Base-by-base conservation (phyloP, 1,140 invertebrate species). In the Monochamus saltuarius region DNA sequence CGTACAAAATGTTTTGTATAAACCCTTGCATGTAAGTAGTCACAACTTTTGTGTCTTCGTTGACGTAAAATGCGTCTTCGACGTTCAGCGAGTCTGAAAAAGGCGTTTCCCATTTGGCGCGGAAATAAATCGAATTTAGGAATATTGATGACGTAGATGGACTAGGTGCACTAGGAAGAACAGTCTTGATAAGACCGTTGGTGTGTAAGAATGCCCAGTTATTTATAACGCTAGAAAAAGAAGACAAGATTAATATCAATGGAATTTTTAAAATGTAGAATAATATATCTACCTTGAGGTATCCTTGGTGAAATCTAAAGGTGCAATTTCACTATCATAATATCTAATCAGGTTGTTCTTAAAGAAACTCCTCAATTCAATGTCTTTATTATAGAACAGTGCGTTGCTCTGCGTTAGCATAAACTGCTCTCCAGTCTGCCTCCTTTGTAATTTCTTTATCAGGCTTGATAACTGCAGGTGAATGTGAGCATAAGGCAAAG, bases 81-180 rank as follows among this genome's bases (percentile, higher is more conserved):
- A 59, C 65, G 0, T 89, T 90, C 0, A 71, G 59, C 1, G 71
- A 69, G 11, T 73, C 72, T 65, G 87, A 79, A 65, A 92, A 92
- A 1, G 83, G 75, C 4, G 78, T 75, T 29, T 80, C 67, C 90
- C 90, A 93, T 1, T 69, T 68, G 13, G 85, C 87, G 73, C 87
- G 89, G 76, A 92, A 92, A 69, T 89, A 90, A 13, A 91, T 70
- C 0, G 85, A 84, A 66, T 90, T 91, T 0, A 84, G 81, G 6
- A 91, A 72, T 0, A 92, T 58, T 9, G 89, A 68, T 29, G 78
- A 73, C 0, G 86, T 84, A 13, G 78, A 68, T 0, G 78, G 54
- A 19, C 50, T 22, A 14, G 62, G 56, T 16, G 62, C 60, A 8
- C 9, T 14, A 2, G 53, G 51, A 8, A 71, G 17, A 22, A 89